These are phyloP conservation scores for Nomada goodeniana DNA, from an alignment of 2,888 invertebrate genomes.

Conservation along the genomic window DNA sequence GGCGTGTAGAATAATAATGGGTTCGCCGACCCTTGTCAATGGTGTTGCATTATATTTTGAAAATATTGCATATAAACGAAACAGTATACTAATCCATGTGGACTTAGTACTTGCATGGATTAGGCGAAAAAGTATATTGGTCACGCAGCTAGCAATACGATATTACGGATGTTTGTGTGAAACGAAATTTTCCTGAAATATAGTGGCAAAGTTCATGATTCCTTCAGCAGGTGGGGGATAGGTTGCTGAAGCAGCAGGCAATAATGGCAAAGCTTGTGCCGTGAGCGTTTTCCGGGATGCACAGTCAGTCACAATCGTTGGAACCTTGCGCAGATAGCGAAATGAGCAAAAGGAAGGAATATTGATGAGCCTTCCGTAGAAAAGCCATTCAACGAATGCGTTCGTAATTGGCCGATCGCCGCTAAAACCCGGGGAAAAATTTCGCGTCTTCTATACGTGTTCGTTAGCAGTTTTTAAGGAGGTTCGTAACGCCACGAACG, in stretches of 20 bases:
- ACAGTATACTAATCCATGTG: too few relatives aligned
- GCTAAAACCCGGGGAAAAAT: conserved; percentile 21
- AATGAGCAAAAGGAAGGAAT: conserved; percentile 45
- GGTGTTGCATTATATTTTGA: too few relatives aligned
- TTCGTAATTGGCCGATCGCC: conserved; percentile 40
- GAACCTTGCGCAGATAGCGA: not conserved
- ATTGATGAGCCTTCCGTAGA: conserved; percentile 38
- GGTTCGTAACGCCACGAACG: too few relatives aligned
- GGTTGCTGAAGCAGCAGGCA: conserved; percentile 3
- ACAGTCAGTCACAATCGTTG: not conserved
- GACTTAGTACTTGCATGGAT: too few relatives aligned
- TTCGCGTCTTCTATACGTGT: conserved; percentile 14
- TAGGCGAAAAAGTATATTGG: too few relatives aligned
- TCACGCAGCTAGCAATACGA: not conserved
- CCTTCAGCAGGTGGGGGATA: conserved; percentile 1
- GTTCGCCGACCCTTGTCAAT: too few relatives aligned
- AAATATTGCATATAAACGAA: too few relatives aligned
- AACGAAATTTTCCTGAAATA: conserved; percentile 16
- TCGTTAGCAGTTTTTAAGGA: conserved; percentile 28
- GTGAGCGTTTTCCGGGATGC: conserved; percentile 19
- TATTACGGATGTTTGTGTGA: not conserved
- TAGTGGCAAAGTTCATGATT: conserved; percentile 25
- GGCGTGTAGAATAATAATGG: too few relatives aligned
- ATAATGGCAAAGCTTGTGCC: conserved; percentile 17
- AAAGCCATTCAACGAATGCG: conserved; percentile 43